phyloP scores from a whole-genome alignment of 2,888 invertebrate species.

The Dicranocentrus wangi region DNA sequence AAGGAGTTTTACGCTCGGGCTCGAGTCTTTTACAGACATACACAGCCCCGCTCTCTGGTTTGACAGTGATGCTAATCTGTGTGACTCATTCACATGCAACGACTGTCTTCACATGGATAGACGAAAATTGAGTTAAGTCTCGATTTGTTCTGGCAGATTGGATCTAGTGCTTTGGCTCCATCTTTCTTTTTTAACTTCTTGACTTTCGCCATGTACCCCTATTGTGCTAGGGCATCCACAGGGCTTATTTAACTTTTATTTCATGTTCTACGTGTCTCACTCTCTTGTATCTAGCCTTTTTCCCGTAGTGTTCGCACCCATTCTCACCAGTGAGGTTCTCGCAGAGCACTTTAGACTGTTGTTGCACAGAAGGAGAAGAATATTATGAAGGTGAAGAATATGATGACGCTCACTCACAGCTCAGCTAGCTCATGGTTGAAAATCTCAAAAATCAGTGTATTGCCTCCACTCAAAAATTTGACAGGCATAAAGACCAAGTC shows the following conservation, averaged over 20 bases:
- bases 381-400: conserved; percentile 6
- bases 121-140: conserved; percentile 66
- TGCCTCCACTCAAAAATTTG: conserved; percentile 6
- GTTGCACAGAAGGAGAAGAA: not conserved
- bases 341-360: not conserved
- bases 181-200: not conserved
- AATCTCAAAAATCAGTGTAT: conserved; percentile 6
- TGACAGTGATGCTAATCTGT: conserved; percentile 53
- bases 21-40: not conserved
- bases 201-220: conserved; percentile 15
- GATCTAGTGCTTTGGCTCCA: conserved; percentile 12
- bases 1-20: not conserved
- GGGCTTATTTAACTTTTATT: not conserved
- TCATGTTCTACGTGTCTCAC: conserved; percentile 8
- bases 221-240: not conserved
- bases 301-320: too few relatives aligned
- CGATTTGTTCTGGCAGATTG: conserved; percentile 59
- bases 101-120: conserved; percentile 36
- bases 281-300: not conserved
- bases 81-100: conserved; percentile 46
- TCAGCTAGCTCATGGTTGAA: too few relatives aligned
- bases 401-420: conserved; percentile 16
- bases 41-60: not conserved
- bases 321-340: too few relatives aligned
- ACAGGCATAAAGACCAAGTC: conserved; percentile 3